Conservation (phyloP, 2,113 vertebrate species). For the Embiotoca jacksoni region DNA sequence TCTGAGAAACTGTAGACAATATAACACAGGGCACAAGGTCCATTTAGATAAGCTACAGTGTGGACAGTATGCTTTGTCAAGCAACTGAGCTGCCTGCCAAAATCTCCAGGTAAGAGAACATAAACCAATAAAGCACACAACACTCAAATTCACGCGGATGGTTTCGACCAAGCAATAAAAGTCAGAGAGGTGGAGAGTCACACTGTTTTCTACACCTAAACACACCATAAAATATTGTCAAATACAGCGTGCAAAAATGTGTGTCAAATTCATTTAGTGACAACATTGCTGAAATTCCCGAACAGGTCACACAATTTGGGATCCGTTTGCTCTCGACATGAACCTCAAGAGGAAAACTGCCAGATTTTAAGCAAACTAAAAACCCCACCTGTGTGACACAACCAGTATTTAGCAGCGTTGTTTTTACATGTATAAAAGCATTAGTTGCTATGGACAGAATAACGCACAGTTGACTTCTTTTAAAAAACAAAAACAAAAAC, state of each 20-base stretch:
- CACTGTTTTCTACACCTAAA: too few relatives aligned
- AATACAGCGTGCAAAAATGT: not conserved
- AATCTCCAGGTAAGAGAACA: not conserved
- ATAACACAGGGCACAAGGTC: slow-evolving; percentile 22
- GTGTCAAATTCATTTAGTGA: not conserved
- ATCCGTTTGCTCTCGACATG: not conserved
- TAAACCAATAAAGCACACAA: not conserved
- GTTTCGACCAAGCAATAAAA: not conserved
- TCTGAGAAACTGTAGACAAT: not conserved
- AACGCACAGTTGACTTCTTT: too few relatives aligned
- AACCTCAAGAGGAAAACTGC: not conserved
- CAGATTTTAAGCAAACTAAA: not conserved
- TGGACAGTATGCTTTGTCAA: slow-evolving; percentile 3
- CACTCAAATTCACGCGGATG: too few relatives aligned
- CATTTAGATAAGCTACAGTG: slow-evolving; percentile 11
- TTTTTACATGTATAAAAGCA: too few relatives aligned
- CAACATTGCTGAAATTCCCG: not conserved
- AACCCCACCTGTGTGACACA: not conserved
- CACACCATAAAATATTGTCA: too few relatives aligned
- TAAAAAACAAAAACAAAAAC: too few relatives aligned
- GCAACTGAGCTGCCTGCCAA: not conserved
- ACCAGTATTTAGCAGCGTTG: too few relatives aligned
- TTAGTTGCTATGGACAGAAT: too few relatives aligned
- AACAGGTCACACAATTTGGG: not conserved
- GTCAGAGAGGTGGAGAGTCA: too few relatives aligned